Evolutionary conservation across 2,113 vertebrate genomes (phyloP), one percentile per base, ranked within the genome.

Genomic region (Mobula hypostoma): DNA sequence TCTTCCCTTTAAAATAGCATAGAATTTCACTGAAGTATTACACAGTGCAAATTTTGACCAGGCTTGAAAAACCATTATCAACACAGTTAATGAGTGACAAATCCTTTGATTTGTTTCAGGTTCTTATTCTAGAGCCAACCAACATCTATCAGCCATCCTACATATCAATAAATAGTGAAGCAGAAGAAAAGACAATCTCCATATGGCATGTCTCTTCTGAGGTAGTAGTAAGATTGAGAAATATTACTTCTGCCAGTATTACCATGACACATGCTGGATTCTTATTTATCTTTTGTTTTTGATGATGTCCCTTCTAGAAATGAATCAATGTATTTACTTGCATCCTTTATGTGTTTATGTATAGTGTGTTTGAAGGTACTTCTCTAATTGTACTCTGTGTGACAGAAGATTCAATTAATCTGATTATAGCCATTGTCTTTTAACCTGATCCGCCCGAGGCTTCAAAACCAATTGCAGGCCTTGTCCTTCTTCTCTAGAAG

Each of bases 111-210:
- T 61, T 94, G 9, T 63, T 95, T 12, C 95, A 99, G 99, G 98
- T 99, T 95, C 96, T 99, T 95, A 98, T 99, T 95, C 97, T 99
- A 95, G 98, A 99, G 94, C 98, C 98, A 0, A 98, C 97, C 76
- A 98, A 98, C 95, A 95, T 98, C 77, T 99, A 99, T 95, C 98
- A 99, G 95, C 98, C 98, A 21, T 98, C 98, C 0, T 99, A 99
- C 56, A 97, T 99, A 94, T 99, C 98, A 94, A 97, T 99, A 94
- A 99, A 98, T 96, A 98, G 95, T 2, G 98, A 98, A 95, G 98
- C 98, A 0, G 98, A 99, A 19, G 98, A 99, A 96, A 98, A 97
- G 95, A 98, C 97, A 1, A 96, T 99, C 5, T 99, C 97, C 48
- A 97, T 99, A 94, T 98, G 98, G 98, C 98, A 98, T 9, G 98